Evolutionary conservation across 2,888 invertebrate species (phyloP).

Genomic region (Plagodis dolabraria): DNA sequence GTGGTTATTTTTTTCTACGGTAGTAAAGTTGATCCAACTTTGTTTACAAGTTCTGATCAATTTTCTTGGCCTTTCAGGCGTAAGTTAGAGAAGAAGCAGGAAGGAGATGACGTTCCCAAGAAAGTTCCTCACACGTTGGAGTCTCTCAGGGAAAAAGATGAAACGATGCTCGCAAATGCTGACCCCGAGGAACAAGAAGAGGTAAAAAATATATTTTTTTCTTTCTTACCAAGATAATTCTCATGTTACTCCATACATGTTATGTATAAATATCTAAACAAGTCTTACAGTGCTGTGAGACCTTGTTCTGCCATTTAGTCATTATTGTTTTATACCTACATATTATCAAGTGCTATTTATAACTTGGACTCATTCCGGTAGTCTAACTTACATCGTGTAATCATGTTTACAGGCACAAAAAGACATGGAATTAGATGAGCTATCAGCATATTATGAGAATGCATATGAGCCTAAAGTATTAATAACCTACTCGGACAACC

Average conservation of each 20-base stretch:
- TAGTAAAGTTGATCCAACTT: too few species aligned
- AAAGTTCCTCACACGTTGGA: constrained; percentile 95
- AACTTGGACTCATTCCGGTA: too few species aligned
- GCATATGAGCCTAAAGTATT: constrained; percentile 96
- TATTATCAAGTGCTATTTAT: too few species aligned
- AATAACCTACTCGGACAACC: constrained; percentile 98
- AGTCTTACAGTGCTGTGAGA: too few species aligned
- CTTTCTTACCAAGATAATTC: too few species aligned
- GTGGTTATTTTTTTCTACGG: constrained; percentile 42
- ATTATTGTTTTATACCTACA: too few species aligned
- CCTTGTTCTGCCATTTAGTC: too few species aligned
- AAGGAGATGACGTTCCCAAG: constrained; percentile 78
- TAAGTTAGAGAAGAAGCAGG: constrained; percentile 78
- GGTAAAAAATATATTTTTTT: constrained; percentile 59
- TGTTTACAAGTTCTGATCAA: constrained; percentile 17
- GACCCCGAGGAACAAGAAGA: constrained; percentile 92
- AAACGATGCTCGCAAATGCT: constrained; percentile 91
- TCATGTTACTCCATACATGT: not conserved
- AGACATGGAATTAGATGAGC: constrained; percentile 93
- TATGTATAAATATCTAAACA: not conserved
- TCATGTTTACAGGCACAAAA: constrained; percentile 77
- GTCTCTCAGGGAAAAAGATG: constrained; percentile 95
- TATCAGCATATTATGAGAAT: constrained; percentile 93
- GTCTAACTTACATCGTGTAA: not conserved
- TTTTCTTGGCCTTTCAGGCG: constrained; percentile 56